These are phyloP conservation scores for Caenorhabditis sinica DNA, from an alignment of 2,888 invertebrate species.

Conservation along the genomic window DNA sequence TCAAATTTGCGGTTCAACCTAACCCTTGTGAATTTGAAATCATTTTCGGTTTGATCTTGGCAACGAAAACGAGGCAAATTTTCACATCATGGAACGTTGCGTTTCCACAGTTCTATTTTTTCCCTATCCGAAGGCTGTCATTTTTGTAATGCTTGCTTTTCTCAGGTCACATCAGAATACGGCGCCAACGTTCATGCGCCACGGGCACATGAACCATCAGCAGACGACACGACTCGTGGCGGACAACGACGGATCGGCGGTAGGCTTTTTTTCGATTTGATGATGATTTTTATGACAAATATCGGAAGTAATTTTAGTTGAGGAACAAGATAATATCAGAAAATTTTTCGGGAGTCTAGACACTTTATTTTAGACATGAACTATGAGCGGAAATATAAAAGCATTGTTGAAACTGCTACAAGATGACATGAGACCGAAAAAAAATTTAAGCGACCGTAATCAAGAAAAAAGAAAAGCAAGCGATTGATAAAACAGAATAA, in stretches of 20 bases:
- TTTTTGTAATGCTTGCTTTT: conserved; percentile 31
- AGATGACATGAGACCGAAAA: too few relatives aligned
- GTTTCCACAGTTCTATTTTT: conserved; percentile 19
- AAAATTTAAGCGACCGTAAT: too few relatives aligned
- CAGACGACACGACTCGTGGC: conserved; percentile 80
- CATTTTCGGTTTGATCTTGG: conserved; percentile 24
- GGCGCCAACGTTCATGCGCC: conserved; percentile 80
- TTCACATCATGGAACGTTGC: conserved; percentile 51
- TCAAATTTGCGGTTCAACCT: conserved; percentile 46
- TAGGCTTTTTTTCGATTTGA: conserved; percentile 45
- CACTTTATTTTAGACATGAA: too few relatives aligned
- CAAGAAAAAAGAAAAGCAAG: too few relatives aligned
- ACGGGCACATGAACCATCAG: conserved; percentile 79
- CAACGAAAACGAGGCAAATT: conserved; percentile 31
- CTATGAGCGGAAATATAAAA: too few relatives aligned
- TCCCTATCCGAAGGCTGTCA: conserved; percentile 2
- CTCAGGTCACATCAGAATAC: conserved; percentile 69
- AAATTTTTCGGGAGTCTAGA: too few relatives aligned
- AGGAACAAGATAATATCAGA: too few relatives aligned
- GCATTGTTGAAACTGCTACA: too few relatives aligned
- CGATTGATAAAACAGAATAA: too few relatives aligned
- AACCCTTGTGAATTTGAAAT: conserved; percentile 44
- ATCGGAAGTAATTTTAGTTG: too few relatives aligned
- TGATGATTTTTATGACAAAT: too few relatives aligned
- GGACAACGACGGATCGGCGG: conserved; percentile 78